Percentiles rank a stretch among this genome's conserved stretches.
These are phyloP conservation scores for Apis laboriosa DNA, from an alignment of 1,140 invertebrate species.

Conservation along the genomic window DNA sequence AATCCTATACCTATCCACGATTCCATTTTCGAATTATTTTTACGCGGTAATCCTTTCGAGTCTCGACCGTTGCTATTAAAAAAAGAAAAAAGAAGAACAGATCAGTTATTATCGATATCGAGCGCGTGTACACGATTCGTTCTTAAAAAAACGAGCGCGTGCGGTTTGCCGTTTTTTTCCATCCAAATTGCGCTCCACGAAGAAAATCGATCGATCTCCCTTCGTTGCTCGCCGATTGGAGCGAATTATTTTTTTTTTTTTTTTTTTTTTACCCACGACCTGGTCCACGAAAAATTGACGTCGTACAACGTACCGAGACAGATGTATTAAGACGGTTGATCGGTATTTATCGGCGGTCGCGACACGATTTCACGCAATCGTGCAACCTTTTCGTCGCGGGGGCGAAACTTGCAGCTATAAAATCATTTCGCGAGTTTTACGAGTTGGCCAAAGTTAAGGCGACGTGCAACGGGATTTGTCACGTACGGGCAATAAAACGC, in stretches of 20 bases:
- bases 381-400: neutral
- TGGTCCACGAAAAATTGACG: neutral
- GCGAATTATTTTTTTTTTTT: slow-evolving; percentile 3
- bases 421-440: slow-evolving; percentile 40
- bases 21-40: slow-evolving; percentile 1
- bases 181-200: no score
- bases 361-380: neutral
- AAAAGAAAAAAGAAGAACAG: neutral
- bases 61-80: neutral
- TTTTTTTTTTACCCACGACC: neutral
- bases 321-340: neutral
- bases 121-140: neutral
- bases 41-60: slow-evolving; percentile 2
- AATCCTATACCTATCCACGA: neutral
- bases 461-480: slow-evolving; percentile 34
- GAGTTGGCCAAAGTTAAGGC: slow-evolving; percentile 16
- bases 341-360: neutral
- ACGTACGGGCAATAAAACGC: slow-evolving; percentile 31
- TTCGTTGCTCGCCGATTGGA: neutral
- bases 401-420: slow-evolving; percentile 18
- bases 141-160: neutral
- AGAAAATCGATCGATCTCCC: no score
- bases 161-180: no score
- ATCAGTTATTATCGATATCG: neutral
- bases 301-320: neutral